Evolutionary conservation across 1,140 invertebrate genomes (phyloP).

Genomic region (Pachypsylla venusta): DNA sequence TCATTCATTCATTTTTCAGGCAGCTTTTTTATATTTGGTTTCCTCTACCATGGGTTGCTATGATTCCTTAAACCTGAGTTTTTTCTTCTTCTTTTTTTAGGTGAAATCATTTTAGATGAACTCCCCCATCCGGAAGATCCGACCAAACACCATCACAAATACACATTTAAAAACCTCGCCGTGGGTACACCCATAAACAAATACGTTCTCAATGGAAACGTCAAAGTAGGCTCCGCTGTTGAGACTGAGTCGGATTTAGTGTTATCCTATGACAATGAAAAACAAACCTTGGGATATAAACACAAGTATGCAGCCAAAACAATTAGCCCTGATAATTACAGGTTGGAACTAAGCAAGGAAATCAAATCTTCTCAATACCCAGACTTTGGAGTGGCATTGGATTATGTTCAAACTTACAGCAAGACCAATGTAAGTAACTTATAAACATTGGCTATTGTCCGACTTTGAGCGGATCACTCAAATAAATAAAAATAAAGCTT

Average conservation of each 20-base stretch:
- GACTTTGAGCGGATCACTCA: no score
- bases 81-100: background rate
- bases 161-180: background rate
- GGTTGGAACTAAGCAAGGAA: constrained; percentile 16
- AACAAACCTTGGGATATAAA: background rate
- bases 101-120: background rate
- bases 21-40: no score
- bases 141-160: background rate
- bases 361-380: constrained; percentile 34
- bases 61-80: no score
- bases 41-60: no score
- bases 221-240: background rate
- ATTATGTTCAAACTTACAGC: constrained; percentile 30
- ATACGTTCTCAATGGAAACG: background rate
- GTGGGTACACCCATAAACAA: background rate
- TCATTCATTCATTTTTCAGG: no score
- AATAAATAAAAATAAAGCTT: no score
- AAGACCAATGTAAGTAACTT: constrained; percentile 22
- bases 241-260: background rate
- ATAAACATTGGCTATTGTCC: no score
- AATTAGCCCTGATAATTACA: background rate
- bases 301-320: background rate
- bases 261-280: background rate
- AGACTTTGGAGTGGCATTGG: constrained; percentile 39
- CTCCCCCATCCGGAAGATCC: background rate